Conservation (phyloP, 2,113 vertebrate genomes). For the Sapayoa aenigma region DNA sequence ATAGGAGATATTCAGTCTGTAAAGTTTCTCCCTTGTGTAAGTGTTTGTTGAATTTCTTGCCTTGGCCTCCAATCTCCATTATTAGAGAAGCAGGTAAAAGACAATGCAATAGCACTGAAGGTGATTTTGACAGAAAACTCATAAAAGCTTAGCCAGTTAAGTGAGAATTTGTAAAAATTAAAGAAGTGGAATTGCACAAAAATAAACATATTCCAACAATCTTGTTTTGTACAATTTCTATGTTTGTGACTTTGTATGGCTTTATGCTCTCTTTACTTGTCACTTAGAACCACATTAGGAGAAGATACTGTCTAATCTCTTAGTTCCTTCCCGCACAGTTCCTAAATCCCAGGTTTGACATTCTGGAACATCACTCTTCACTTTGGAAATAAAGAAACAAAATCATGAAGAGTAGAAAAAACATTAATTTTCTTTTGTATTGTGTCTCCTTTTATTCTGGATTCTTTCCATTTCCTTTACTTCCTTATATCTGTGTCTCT, state of each 20-base stretch:
- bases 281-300: neutral
- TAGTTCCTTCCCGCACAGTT: neutral
- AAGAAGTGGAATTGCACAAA: neutral
- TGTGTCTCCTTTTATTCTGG: neutral
- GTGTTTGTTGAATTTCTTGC: neutral
- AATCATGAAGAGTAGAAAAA: neutral
- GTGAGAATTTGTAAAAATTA: neutral
- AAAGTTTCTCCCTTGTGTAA: neutral
- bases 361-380: neutral
- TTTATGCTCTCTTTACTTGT: neutral
- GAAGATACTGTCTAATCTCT: neutral
- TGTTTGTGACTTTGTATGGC: neutral
- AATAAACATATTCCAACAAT: neutral
- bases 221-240: neutral
- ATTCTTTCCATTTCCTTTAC: neutral
- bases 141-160: neutral
- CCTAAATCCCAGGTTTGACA: neutral
- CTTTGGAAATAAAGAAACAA: neutral
- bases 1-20: neutral
- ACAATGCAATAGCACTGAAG: neutral
- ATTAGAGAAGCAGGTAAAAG: neutral
- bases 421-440: neutral
- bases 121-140: neutral
- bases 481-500: neutral
- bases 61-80: neutral